These are phyloP conservation scores for Chiloscyllium plagiosum DNA, from an alignment of 2,113 vertebrate genomes.

Conservation along the genomic window DNA sequence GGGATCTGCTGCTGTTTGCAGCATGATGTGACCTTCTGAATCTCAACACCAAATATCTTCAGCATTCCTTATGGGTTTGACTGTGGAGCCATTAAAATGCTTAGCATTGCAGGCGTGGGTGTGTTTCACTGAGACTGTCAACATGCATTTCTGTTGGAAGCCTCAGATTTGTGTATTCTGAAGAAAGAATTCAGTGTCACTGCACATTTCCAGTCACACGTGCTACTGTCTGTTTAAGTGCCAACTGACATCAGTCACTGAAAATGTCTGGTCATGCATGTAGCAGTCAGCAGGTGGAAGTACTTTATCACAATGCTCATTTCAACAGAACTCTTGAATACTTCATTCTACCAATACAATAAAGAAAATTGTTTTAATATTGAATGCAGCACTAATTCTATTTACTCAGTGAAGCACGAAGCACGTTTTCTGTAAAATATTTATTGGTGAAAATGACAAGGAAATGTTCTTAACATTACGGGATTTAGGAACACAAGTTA, in stretches of 20 bases:
- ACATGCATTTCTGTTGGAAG: neutral
- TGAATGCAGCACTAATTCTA: neutral
- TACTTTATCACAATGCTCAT: neutral
- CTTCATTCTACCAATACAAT: neutral
- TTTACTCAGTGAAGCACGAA: neutral
- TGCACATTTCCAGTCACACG: neutral
- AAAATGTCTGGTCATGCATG: neutral
- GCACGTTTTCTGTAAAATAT: neutral
- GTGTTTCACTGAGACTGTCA: neutral
- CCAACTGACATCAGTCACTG: neutral
- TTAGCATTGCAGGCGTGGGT: neutral
- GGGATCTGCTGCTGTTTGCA: neutral
- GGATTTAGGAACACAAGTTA: no score
- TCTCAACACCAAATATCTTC: neutral
- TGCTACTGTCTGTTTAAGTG: neutral
- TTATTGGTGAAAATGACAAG: neutral
- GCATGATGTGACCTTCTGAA: neutral
- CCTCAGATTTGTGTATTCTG: neutral
- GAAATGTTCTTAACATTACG: neutral
- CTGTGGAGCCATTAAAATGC: neutral
- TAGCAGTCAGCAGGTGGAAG: neutral
- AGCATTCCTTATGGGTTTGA: no score
- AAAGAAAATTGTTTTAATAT: constrained; percentile 3
- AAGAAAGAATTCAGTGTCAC: neutral
- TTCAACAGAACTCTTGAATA: neutral